Evolutionary conservation across 1,140 invertebrate genomes (phyloP), one percentile per base, ranked within the genome.

Genomic region (Ceratitis capitata): DNA sequence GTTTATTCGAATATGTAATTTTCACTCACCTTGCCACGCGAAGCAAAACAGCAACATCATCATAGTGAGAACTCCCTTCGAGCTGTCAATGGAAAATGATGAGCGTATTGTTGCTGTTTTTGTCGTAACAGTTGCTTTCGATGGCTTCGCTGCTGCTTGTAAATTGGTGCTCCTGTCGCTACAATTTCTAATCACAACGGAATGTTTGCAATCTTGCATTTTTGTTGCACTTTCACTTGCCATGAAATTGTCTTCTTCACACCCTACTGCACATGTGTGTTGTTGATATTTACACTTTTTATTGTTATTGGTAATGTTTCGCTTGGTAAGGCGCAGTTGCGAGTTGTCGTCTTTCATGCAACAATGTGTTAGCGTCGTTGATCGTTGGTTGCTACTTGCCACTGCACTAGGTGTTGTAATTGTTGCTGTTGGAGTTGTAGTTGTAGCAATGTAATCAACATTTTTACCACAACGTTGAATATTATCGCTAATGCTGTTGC

Each of bases 1-100:
- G n/a, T n/a, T n/a, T n/a, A n/a, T n/a, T n/a, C n/a, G n/a, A n/a
- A n/a, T 32, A 0, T 19, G 14, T 0, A 26, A 61, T 78, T 14
- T 26, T 23, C 29, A 84, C 85, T 86, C 83, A 86, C 85, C 85
- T 39, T 61, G 83, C 49, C 45, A 53, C 51, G 85, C 45, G 47
- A 86, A 84, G 47, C 82, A 84, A 29, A 84, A 74, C 47, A 86
- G 58, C 56, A 86, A 51, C 32, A 86, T 42, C 42, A 83, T 39
- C 35, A 84, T 74, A 39, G 51, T 35, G 45, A 42, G 51, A 16
- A 83, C 19, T 9, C 49, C 51, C 16, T 86, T 84, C 58, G 56
- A 86, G 83, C 58, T 86, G 85, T 26, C 84, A 74, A 64, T 45
- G 45, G 16, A n/a, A n/a, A 39, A 58, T 49, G 58, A 39, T 74